Percentiles rank a stretch among this genome's conserved stretches.
Conservation (phyloP, 2,888 invertebrate genomes). For the Prosapia bicincta region DNA sequence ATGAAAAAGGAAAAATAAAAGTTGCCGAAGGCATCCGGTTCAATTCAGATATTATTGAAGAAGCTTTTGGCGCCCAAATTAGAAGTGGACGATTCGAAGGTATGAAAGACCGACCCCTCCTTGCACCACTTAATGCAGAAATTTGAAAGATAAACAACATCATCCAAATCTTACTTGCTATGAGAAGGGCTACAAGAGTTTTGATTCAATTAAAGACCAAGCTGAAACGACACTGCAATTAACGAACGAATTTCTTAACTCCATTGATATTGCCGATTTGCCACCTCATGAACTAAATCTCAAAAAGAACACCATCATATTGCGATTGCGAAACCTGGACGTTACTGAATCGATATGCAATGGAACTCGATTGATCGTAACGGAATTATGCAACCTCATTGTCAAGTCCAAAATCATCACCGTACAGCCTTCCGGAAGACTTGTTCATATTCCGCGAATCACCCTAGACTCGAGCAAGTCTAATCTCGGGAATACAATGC, state of each 20-base stretch:
- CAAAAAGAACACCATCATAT: background rate
- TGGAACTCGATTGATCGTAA: conserved; percentile 17
- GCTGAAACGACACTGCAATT: background rate
- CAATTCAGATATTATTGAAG: background rate
- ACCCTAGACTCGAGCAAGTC: background rate
- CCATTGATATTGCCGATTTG: conserved; percentile 4
- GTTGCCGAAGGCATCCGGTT: no score
- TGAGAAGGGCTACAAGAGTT: background rate
- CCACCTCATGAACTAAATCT: background rate
- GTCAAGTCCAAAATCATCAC: background rate
- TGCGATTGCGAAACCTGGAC: conserved; percentile 4
- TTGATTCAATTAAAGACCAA: background rate
- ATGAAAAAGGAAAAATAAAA: no score
- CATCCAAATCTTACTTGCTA: background rate
- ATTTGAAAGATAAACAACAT: background rate
- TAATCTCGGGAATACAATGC: background rate
- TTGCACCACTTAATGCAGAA: conserved; percentile 4
- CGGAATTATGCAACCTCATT: conserved; percentile 9
- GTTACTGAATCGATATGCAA: conserved; percentile 13
- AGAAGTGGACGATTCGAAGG: background rate
- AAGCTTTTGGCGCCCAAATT: background rate
- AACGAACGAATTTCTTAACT: conserved; percentile 6
- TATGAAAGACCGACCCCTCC: background rate
- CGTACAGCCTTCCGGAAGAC: background rate
- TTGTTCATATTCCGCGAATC: background rate